Base-by-base conservation (phyloP, 2,113 vertebrate species). In the Typhlomys cinereus region DNA sequence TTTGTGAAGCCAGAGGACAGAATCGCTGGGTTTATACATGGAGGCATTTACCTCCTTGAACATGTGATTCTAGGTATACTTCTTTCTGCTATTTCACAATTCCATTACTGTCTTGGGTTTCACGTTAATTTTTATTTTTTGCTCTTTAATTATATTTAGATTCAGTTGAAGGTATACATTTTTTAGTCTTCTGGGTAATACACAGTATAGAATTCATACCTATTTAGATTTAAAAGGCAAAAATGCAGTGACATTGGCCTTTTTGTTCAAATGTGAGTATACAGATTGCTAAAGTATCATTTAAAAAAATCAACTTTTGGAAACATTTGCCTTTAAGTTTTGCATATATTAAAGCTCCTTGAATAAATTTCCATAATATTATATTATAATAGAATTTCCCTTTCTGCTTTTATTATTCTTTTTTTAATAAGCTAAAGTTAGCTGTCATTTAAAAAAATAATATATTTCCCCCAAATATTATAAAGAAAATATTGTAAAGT, bases 391-490 rank as follows among this genome's bases (percentile, higher is more conserved):
- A 48, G 39, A 94, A 61, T 80, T 85, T 17, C 34, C n/a, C 34
- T 84, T 89, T 82, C n/a, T 75, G 46, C 4, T 81, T 59, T 89
- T 80, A 31, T 34, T 78, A 62, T 8, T 79, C n/a, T 83, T 39
- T 70, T 67, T 2, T 87, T 46, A 90, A 57, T 44, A 88, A 23
- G 20, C 9, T 23, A 61, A 89, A n/a, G n/a, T n/a, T 12, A 3
- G 62, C 4, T 75, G n/a, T 61, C 46, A n/a, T 31, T 69, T 89
- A 52, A 80, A 79, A 90, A 93, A 79, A 8, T 67, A n/a, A 41
- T 34, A 29, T 34, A 89, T 86, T 87, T 93, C 27, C 21, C 64
- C n/a, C n/a, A n/a, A 89, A 75, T 52, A 73, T 82, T 93, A 67
- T 12, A 71, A 54, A n/a, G 0, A 50, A 59, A 88, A 64, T 88